phyloP scores from a whole-genome alignment of 2,797 vertebrate species.

The Xiphorhynchus erythropygius region DNA sequence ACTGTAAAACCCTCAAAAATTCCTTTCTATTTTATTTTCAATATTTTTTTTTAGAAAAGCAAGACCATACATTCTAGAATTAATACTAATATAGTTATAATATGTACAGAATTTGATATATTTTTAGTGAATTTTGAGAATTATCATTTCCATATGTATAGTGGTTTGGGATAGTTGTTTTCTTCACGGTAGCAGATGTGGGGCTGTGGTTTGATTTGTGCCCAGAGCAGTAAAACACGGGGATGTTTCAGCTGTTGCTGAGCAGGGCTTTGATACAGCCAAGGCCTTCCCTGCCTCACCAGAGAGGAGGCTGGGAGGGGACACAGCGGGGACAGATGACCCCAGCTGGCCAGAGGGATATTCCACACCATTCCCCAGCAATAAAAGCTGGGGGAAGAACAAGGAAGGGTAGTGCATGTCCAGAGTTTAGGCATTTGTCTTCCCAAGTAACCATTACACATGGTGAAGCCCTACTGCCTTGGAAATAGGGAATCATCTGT shows the following conservation, averaged over 20 bases:
- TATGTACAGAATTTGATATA: neutral
- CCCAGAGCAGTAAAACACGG: neutral
- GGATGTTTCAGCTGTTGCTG: neutral
- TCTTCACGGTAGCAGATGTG: neutral
- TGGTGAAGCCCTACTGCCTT: neutral
- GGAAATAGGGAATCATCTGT: neutral
- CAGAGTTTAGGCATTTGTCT: neutral
- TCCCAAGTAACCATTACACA: neutral
- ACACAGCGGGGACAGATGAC: neutral
- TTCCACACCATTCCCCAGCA: too few species aligned
- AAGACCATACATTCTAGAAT: neutral
- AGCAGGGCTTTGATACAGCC: neutral
- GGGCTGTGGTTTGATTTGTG: neutral
- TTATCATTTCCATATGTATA: neutral
- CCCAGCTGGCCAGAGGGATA: neutral
- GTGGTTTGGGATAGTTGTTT: neutral
- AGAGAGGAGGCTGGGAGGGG: neutral
- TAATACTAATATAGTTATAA: neutral
- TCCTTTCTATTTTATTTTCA: neutral
- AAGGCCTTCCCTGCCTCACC: too few species aligned
- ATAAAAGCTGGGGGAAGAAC: neutral
- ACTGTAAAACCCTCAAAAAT: neutral
- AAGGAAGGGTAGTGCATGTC: accelerated
- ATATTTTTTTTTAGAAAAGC: neutral
- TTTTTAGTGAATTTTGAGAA: neutral